These are phyloP conservation scores for Eledona agricola DNA, from an alignment of 2,888 invertebrate species.

Conservation along the genomic window DNA sequence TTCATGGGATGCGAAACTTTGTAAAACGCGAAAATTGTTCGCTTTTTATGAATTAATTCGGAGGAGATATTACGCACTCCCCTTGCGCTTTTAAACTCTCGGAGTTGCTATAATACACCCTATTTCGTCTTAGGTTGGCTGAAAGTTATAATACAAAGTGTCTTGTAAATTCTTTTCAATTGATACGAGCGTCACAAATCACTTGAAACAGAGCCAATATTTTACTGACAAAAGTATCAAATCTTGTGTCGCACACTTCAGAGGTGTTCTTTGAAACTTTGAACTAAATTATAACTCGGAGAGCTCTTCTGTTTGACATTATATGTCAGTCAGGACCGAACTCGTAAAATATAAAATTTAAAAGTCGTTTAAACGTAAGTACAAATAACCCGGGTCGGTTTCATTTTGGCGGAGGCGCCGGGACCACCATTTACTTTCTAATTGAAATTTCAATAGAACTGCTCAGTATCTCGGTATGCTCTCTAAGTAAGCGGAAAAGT, in stretches of 20 bases:
- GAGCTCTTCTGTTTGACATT: too few species aligned
- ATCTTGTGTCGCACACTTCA: conserved; percentile 19
- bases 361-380: too few species aligned
- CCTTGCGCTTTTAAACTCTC: conserved; percentile 34
- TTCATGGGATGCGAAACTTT: conserved; percentile 46
- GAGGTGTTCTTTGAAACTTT: conserved; percentile 20
- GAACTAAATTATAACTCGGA: conserved; percentile 30
- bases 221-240: conserved; percentile 25
- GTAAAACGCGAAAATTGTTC: conserved; percentile 47
- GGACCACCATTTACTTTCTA: too few species aligned
- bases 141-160: too few species aligned
- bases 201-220: conserved; percentile 14
- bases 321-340: too few species aligned
- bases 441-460: too few species aligned
- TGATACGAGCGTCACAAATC: conserved; percentile 11
- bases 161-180: conserved; percentile 1
- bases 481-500: conserved; percentile 41
- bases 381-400: too few species aligned
- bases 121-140: neutral
- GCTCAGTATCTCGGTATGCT: conserved; percentile 20
- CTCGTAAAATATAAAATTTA: too few species aligned
- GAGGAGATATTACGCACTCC: conserved; percentile 19
- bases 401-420: too few species aligned
- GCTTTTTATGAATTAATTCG: conserved; percentile 43
- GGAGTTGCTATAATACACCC: conserved; percentile 10